Conservation (phyloP, 2,888 invertebrate species). For the Dendrolimus houi region DNA sequence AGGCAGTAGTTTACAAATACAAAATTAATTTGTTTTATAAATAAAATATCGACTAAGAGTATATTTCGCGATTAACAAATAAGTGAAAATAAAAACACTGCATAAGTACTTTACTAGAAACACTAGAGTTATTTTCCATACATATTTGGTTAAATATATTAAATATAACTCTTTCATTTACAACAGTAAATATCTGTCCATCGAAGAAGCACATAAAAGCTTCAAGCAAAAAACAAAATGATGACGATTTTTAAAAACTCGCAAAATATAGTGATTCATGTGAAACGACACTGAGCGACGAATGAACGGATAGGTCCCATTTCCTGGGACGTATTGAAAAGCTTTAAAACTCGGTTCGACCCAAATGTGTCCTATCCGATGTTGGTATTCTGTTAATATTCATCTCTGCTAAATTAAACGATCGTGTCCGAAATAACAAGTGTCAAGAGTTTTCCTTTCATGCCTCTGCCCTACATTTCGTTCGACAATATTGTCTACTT, state of each 20-base stretch:
- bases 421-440: conserved; percentile 25
- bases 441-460: conserved; percentile 3
- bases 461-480: neutral
- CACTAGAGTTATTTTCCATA: too few relatives aligned
- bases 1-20: too few relatives aligned
- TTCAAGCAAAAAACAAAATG: neutral
- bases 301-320: conserved; percentile 22
- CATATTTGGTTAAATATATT: too few relatives aligned
- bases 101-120: too few relatives aligned
- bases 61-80: too few relatives aligned
- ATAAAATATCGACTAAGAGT: too few relatives aligned
- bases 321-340: conserved; percentile 26
- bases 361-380: conserved; percentile 20
- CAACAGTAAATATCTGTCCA: neutral
- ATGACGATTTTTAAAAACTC: neutral
- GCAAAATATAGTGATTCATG: neutral
- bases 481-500: neutral
- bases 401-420: conserved; percentile 30
- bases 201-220: neutral
- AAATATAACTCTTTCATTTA: too few relatives aligned
- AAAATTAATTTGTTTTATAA: too few relatives aligned
- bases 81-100: too few relatives aligned
- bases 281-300: conserved; percentile 7
- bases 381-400: conserved; percentile 23
- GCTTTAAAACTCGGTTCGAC: conserved; percentile 27